A percentile compares a stretch with the other conserved stretches of the same genome.
These are phyloP conservation scores for Andrena praecox DNA, from an alignment of 2,888 invertebrate species.

Conservation along the genomic window DNA sequence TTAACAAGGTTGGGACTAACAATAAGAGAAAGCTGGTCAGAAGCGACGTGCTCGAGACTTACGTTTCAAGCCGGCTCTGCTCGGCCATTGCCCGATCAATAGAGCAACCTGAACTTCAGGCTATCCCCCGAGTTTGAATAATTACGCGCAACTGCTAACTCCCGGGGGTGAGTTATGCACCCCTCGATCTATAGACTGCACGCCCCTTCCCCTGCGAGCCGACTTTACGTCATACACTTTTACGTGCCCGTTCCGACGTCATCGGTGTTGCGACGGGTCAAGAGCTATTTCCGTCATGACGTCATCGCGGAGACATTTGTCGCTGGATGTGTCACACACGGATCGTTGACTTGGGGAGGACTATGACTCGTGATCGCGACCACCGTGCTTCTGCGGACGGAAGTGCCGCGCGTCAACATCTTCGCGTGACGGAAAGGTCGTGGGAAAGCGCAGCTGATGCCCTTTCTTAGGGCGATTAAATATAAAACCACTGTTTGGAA, in stretches of 20 bases:
- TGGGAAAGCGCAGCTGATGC: slow-evolving; percentile 57
- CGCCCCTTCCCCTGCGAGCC: neutral
- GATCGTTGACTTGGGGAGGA: slow-evolving; percentile 4
- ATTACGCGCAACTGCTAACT: slow-evolving; percentile 64
- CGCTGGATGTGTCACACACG: neutral
- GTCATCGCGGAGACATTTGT: slow-evolving; percentile 35
- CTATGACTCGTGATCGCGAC: slow-evolving; percentile 1
- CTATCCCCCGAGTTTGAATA: slow-evolving; percentile 66
- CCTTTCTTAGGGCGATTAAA: slow-evolving; percentile 32
- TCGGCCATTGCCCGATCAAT: slow-evolving; percentile 61
- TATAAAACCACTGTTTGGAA: slow-evolving; percentile 40
- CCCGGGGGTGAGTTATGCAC: slow-evolving; percentile 37
- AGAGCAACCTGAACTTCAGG: slow-evolving; percentile 61
- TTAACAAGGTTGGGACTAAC: slow-evolving; percentile 19
- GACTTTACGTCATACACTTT: slow-evolving; percentile 37
- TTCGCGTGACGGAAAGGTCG: slow-evolving; percentile 57
- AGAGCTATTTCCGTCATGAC: slow-evolving; percentile 40
- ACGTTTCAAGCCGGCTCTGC: slow-evolving; percentile 23
- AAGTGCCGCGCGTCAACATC: neutral
- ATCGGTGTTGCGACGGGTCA: slow-evolving; percentile 31
- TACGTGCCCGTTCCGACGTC: slow-evolving; percentile 45
- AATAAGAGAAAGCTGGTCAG: slow-evolving; percentile 36
- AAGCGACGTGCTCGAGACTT: slow-evolving; percentile 42
- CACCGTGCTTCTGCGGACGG: neutral
- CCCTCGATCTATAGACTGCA: slow-evolving; percentile 45